These are phyloP conservation scores for Tenthredo mesomela DNA, from an alignment of 2,888 invertebrate genomes.

Conservation along the genomic window DNA sequence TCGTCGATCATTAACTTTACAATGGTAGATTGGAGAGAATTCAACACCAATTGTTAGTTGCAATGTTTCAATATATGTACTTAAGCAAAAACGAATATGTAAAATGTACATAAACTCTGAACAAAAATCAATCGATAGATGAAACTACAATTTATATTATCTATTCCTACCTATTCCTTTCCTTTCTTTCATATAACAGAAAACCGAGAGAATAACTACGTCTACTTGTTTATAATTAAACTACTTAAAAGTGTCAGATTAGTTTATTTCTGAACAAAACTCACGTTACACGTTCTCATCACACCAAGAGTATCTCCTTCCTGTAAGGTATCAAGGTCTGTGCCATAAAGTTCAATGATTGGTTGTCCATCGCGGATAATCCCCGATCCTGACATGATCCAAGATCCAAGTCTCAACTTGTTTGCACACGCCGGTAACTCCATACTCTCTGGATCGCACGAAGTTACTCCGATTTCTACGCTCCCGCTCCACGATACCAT, in stretches of 20 bases:
- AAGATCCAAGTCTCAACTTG: slow-evolving; percentile 89
- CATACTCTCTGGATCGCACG: slow-evolving; percentile 84
- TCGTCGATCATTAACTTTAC: not conserved
- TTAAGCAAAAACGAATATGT: not conserved
- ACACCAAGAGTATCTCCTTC: slow-evolving; percentile 93
- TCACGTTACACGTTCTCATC: slow-evolving; percentile 88
- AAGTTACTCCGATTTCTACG: slow-evolving; percentile 88
- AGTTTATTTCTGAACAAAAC: slow-evolving; percentile 24
- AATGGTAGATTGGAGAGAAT: not conserved
- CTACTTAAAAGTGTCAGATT: not conserved
- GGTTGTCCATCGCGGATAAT: slow-evolving; percentile 92
- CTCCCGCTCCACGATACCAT: slow-evolving; percentile 90
- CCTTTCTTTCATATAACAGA: too few species aligned
- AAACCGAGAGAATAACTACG: not conserved
- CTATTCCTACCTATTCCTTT: not conserved
- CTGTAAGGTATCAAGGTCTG: slow-evolving; percentile 89
- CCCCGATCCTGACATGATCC: slow-evolving; percentile 95
- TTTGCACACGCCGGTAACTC: slow-evolving; percentile 88
- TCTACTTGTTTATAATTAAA: not conserved
- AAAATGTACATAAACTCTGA: slow-evolving; percentile 10
- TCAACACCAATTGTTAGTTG: not conserved
- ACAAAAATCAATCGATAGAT: not conserved
- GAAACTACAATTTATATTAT: slow-evolving; percentile 3
- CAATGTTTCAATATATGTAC: not conserved
- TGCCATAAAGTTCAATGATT: slow-evolving; percentile 90